These are phyloP conservation scores for Hylia prasina DNA, from an alignment of 2,113 vertebrate species.

Conservation along the genomic window DNA sequence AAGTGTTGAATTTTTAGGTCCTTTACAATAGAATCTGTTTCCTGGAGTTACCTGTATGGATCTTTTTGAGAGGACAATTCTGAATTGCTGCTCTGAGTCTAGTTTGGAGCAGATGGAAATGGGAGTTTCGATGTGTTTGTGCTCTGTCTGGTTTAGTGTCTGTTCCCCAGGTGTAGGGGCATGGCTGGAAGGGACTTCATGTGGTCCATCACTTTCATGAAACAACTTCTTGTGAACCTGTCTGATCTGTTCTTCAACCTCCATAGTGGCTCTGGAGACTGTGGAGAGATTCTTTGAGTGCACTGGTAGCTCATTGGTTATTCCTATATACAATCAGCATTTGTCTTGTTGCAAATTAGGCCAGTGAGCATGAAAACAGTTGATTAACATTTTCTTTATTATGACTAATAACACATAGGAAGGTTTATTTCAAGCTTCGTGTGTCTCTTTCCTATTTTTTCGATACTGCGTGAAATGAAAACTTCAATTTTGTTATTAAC, in stretches of 20 bases:
- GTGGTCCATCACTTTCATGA: neutral
- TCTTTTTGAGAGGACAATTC: neutral
- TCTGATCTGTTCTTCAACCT: neutral
- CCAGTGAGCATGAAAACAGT: neutral
- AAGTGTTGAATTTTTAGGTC: neutral
- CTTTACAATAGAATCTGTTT: neutral
- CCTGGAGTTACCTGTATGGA: fast-evolving
- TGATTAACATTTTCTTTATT: neutral
- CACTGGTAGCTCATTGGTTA: neutral
- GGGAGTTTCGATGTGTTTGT: neutral
- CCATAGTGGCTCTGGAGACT: neutral
- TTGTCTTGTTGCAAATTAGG: neutral
- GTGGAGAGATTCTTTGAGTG: neutral
- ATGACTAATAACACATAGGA: neutral
- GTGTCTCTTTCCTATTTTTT: neutral
- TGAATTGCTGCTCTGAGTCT: neutral
- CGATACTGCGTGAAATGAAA: neutral
- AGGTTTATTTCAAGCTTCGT: neutral
- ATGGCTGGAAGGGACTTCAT: neutral
- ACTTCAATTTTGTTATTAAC: neutral
- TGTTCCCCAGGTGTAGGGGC: neutral
- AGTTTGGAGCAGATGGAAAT: neutral
- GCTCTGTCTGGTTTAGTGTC: neutral
- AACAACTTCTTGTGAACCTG: neutral
- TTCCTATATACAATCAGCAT: neutral